These are phyloP conservation scores for Drosophila kohkoa DNA, from an alignment of 1,140 invertebrate species.

Conservation along the genomic window DNA sequence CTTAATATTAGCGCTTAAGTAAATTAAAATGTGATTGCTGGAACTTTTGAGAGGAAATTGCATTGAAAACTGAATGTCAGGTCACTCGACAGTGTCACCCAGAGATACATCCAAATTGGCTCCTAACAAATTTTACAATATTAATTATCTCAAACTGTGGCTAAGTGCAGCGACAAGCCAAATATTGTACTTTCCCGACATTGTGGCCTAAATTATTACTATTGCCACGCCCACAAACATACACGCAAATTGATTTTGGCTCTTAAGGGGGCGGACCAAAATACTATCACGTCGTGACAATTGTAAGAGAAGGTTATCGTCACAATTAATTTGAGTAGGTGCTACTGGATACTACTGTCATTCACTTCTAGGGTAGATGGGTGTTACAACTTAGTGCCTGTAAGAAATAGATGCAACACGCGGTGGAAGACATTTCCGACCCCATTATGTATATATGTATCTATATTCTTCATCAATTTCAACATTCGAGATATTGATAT, in stretches of 20 bases:
- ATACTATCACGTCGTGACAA: slow-evolving; percentile 30
- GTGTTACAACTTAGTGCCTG: too few relatives aligned
- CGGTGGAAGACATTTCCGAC: too few relatives aligned
- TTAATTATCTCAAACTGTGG: slow-evolving; percentile 53
- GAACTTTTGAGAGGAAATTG: neutral
- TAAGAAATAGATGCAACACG: too few relatives aligned
- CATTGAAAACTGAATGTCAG: slow-evolving; percentile 14
- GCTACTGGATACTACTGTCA: neutral
- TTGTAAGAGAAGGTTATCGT: neutral
- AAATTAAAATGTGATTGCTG: neutral
- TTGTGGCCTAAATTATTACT: slow-evolving; percentile 42
- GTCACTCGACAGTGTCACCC: neutral
- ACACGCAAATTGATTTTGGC: slow-evolving; percentile 63
- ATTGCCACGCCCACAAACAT: slow-evolving; percentile 49
- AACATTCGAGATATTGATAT: too few relatives aligned
- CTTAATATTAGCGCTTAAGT: neutral
- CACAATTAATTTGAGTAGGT: slow-evolving; percentile 16
- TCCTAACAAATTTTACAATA: slow-evolving; percentile 40
- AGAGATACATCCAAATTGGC: neutral
- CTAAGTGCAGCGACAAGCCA: slow-evolving; percentile 53
- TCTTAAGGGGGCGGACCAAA: slow-evolving; percentile 8
- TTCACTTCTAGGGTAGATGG: too few relatives aligned
- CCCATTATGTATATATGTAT: too few relatives aligned
- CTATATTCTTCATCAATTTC: too few relatives aligned
- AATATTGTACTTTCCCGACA: slow-evolving; percentile 50